Percentiles rank a stretch among this genome's conserved stretches.
Conservation (phyloP, 35 echinoderm and acorn worm genomes). For the Apostichopus japonicus region DNA sequence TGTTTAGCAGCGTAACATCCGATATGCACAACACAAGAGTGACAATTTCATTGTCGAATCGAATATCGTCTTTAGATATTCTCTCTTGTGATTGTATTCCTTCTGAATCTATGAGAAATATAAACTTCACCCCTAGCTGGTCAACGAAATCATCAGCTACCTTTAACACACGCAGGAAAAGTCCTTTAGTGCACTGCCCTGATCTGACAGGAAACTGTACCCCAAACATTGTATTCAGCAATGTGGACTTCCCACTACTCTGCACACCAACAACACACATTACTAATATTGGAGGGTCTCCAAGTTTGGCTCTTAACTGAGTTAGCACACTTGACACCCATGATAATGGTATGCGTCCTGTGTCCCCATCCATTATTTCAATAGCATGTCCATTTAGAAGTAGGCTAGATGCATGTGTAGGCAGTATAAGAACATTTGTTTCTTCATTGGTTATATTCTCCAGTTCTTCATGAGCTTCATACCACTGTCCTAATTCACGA, state of each 20-base stretch:
- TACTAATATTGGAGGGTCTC: background rate
- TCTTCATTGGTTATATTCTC: background rate
- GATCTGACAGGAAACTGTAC: constrained; percentile 36
- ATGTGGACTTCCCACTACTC: constrained; percentile 47
- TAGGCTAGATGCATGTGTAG: background rate
- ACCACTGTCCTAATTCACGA: constrained; percentile 20
- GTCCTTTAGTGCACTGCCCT: constrained; percentile 34
- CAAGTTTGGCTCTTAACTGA: background rate
- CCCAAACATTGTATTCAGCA: constrained; percentile 31
- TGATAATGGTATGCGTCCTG: constrained; percentile 5
- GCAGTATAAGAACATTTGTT: background rate
- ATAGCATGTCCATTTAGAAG: background rate
- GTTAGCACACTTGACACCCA: constrained; percentile 10
- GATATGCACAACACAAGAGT: constrained; percentile 15
- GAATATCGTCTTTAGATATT: background rate
- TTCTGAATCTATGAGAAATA: constrained; percentile 40
- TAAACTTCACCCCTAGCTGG: background rate
- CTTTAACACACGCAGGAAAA: background rate
- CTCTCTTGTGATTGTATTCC: constrained; percentile 17
- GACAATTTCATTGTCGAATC: constrained; percentile 8
- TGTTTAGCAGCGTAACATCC: background rate
- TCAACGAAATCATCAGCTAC: constrained; percentile 1
- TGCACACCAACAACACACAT: constrained; percentile 32
- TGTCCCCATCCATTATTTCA: constrained; percentile 48
- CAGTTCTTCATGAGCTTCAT: background rate